phyloP scores from a whole-genome alignment of 2,113 vertebrate species.

The Thamnaconus septentrionalis region DNA sequence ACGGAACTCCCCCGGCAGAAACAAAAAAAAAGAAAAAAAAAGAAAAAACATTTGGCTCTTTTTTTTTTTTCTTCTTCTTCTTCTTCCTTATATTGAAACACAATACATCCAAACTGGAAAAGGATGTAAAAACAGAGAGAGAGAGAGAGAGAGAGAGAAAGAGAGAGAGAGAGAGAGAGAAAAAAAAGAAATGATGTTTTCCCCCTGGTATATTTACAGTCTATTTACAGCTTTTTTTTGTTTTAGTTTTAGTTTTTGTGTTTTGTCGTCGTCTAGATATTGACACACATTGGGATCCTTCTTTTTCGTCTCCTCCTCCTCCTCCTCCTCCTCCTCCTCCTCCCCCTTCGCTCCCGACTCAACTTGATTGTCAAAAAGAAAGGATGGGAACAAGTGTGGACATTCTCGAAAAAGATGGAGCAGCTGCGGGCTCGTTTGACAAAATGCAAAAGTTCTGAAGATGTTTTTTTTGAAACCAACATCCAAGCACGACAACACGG shows the following conservation, averaged over 20 bases:
- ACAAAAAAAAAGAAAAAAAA: constrained; percentile 39
- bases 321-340: constrained; percentile 63
- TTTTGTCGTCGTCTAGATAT: constrained; percentile 61
- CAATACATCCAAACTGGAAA: constrained; percentile 75
- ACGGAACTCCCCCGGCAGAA: constrained; percentile 61
- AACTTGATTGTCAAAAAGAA: constrained; percentile 75
- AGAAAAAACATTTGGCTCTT: constrained; percentile 59
- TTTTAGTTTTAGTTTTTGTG: no score
- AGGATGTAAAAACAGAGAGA: constrained; percentile 65
- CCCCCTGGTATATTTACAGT: constrained; percentile 69
- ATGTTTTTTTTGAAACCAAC: constrained; percentile 12
- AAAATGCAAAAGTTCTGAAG: constrained; percentile 36
- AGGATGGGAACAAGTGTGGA: constrained; percentile 72
- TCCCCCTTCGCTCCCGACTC: constrained; percentile 37
- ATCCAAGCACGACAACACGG: no score
- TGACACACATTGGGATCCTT: constrained; percentile 70
- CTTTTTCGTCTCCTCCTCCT: constrained; percentile 60
- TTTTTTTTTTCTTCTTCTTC: constrained; percentile 5
- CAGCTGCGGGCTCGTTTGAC: constrained; percentile 43
- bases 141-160: no score
- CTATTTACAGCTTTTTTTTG: constrained; percentile 67
- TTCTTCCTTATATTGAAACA: constrained; percentile 64
- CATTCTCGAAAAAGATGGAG: constrained; percentile 57
- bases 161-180: constrained; percentile 60
- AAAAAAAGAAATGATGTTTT: constrained; percentile 75